A percentile compares a stretch with the other conserved stretches of the same genome.
Conservation (phyloP, 37 sponge, comb jelly and placozoan genomes). For the Amphimedon queenslandica region DNA sequence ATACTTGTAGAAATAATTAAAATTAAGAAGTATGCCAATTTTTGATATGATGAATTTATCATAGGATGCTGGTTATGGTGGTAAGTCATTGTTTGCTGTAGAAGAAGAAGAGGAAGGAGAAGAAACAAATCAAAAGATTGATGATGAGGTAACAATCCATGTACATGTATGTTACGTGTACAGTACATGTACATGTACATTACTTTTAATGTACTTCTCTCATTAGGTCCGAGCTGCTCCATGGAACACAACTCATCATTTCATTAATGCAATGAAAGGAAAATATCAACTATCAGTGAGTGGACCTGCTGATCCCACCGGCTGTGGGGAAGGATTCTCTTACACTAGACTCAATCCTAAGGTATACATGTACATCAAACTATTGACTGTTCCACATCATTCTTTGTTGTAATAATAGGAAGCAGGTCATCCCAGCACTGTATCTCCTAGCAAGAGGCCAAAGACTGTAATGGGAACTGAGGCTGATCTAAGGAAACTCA, state of each 20-base stretch:
- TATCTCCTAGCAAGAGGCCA: slow-evolving; percentile 47
- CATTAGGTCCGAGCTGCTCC: slow-evolving; percentile 86
- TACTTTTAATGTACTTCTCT: too few relatives aligned
- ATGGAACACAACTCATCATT: slow-evolving; percentile 92
- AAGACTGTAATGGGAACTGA: slow-evolving; percentile 94
- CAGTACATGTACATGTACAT: too few relatives aligned
- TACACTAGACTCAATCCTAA: slow-evolving; percentile 77
- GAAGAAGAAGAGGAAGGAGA: slow-evolving; percentile 97
- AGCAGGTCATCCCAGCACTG: slow-evolving; percentile 11
- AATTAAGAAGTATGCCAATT: background rate
- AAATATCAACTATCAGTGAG: slow-evolving; percentile 89
- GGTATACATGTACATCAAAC: slow-evolving; percentile 39
- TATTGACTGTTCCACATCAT: background rate
- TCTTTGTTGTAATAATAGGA: slow-evolving; percentile 21
- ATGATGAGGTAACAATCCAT: slow-evolving; percentile 87
- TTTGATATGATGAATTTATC: slow-evolving; percentile 1
- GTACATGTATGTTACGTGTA: background rate
- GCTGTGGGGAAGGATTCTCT: slow-evolving; percentile 96
- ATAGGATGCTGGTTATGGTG: slow-evolving; percentile 97
- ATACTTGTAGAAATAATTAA: slow-evolving; percentile 1
- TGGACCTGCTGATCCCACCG: slow-evolving; percentile 97
- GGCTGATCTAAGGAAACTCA: slow-evolving; percentile 90
- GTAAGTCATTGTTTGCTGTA: slow-evolving; percentile 72
- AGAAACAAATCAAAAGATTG: slow-evolving; percentile 85
- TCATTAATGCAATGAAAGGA: slow-evolving; percentile 87